Percentiles rank a stretch among this genome's conserved stretches.
phyloP scores from a whole-genome alignment of 1,140 invertebrate genomes.

The Chymomyza costata region DNA sequence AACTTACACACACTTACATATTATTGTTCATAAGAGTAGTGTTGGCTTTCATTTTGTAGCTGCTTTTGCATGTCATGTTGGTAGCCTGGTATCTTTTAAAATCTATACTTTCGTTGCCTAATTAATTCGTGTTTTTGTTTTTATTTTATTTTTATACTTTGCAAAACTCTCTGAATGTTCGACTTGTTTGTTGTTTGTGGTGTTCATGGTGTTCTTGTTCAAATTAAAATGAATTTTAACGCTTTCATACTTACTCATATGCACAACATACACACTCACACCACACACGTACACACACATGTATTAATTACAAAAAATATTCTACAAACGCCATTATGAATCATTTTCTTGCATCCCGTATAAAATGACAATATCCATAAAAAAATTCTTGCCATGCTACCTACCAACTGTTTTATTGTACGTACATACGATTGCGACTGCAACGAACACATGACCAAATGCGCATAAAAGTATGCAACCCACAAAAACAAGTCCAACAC shows the following conservation, averaged over 20 bases:
- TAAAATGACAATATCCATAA: no score
- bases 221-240: conserved; percentile 53
- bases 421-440: no score
- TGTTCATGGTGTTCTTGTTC: conserved; percentile 62
- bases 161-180: conserved; percentile 64
- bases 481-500: conserved; percentile 43
- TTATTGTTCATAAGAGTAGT: no score
- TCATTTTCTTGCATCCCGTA: no score
- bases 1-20: no score
- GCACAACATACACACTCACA: conserved; percentile 16
- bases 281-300: conserved; percentile 15
- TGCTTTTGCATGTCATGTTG: no score
- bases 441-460: conserved; percentile 9
- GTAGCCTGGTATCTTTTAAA: background rate
- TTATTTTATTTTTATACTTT: conserved; percentile 37
- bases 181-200: conserved; percentile 71
- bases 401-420: no score
- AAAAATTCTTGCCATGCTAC: no score
- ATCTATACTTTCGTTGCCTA: conserved; percentile 34
- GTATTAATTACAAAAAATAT: background rate
- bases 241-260: conserved; percentile 60
- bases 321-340: no score
- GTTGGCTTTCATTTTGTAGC: no score
- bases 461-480: conserved; percentile 56
- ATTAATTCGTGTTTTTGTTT: conserved; percentile 59